These are phyloP conservation scores for Oryzaephilus surinamensis DNA, from an alignment of 1,140 invertebrate genomes.

Conservation along the genomic window DNA sequence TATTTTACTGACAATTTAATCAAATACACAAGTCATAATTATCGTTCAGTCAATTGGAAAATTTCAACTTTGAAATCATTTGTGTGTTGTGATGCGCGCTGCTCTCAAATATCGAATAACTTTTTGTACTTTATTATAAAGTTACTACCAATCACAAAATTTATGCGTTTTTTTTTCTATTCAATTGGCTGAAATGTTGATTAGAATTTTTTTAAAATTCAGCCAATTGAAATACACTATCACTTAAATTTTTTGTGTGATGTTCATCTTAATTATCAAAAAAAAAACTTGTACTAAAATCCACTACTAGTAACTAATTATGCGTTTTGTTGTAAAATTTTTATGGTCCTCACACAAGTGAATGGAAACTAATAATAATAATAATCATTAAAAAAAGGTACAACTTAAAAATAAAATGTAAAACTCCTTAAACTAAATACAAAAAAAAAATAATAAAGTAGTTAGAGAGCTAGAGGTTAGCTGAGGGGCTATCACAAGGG, in stretches of 20 bases:
- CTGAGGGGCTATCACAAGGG: constrained; percentile 34
- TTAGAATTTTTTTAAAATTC: constrained; percentile 8
- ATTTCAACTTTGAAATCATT: too few relatives aligned
- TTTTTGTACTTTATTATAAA: too few relatives aligned
- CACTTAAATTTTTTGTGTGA: constrained; percentile 3
- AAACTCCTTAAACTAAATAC: too few relatives aligned
- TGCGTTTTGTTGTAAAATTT: constrained; percentile 1
- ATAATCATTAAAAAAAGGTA: neutral
- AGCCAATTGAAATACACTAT: constrained; percentile 5
- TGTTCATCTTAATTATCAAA: neutral
- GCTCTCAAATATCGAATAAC: too few relatives aligned
- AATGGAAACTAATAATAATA: constrained; percentile 20
- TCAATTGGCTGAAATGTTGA: neutral
- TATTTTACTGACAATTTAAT: too few relatives aligned
- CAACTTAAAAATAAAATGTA: constrained; percentile 11
- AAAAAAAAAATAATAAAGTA: constrained; percentile 18
- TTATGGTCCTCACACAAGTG: constrained; percentile 20
- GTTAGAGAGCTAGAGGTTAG: constrained; percentile 35
- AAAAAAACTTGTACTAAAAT: constrained; percentile 1
- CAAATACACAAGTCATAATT: too few relatives aligned
- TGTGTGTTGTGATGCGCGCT: too few relatives aligned
- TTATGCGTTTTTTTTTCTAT: neutral
- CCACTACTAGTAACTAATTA: constrained; percentile 3
- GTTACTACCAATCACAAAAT: too few relatives aligned
- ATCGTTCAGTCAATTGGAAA: too few relatives aligned